Conservation (phyloP, 92 coral and sea anemone species). For the Parazoanthus darwini region DNA sequence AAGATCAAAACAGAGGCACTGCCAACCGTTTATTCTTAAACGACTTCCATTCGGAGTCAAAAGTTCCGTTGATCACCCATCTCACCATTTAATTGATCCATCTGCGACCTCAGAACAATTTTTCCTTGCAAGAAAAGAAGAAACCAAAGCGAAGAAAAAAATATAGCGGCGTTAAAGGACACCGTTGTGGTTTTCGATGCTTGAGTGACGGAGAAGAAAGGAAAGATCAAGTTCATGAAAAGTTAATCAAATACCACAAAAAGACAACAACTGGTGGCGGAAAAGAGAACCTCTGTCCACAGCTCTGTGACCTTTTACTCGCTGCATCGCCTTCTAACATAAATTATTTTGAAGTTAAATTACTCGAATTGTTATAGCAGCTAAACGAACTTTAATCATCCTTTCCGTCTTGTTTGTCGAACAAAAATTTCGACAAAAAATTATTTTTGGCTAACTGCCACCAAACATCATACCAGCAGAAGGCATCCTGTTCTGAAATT, state of each 20-base stretch:
- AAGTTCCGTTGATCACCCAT: background rate
- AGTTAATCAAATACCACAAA: conserved; percentile 42
- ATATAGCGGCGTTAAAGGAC: conserved; percentile 40
- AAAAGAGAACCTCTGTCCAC: background rate
- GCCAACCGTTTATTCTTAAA: conserved; percentile 3
- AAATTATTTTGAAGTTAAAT: background rate
- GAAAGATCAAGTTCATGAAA: conserved; percentile 43
- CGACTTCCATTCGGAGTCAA: conserved; percentile 22
- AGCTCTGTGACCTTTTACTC: background rate
- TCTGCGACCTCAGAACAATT: background rate
- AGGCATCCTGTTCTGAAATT: conserved; percentile 44
- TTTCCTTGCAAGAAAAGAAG: background rate
- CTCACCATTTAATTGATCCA: background rate
- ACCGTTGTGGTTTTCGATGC: conserved; percentile 37
- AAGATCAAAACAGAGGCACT: conserved; percentile 1
- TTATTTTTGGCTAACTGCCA: background rate
- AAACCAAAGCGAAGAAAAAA: background rate
- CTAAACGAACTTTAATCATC: background rate
- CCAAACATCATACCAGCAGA: conserved; percentile 36
- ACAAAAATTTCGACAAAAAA: background rate
- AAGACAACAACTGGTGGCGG: conserved; percentile 41
- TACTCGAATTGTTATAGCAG: background rate
- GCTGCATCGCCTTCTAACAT: background rate
- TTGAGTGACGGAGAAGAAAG: conserved; percentile 47
- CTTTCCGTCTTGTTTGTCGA: background rate